Base-by-base conservation (phyloP, 2,113 vertebrate species). In the Sinosuthora webbiana region DNA sequence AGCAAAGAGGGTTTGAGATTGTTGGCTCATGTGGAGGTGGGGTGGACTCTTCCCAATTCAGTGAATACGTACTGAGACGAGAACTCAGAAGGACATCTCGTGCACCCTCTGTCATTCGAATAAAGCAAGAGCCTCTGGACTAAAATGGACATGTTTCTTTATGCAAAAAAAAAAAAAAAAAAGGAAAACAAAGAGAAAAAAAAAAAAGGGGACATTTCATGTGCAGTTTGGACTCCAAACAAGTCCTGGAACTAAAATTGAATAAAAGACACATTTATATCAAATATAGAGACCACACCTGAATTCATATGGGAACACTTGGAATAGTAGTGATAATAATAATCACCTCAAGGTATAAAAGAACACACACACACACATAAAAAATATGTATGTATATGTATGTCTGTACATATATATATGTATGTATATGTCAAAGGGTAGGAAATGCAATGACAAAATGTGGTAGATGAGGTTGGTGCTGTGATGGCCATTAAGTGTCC, bases 21-120 rank as follows among this genome's bases (percentile, higher is more conserved):
- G 98, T 99, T 83, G 99, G 98, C 53, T 99, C 99, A 1, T 99
- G 99, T 73, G 99, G 99, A 19, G 99, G 99, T 71, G 99, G 99
- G 12, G 99, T 99, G 90, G 99, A 99, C 98, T 99, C 99, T 31
- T 99, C 99, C 77, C 99, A 99, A 97, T 99, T 99, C 98, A 99
- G 98, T 87, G 99, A 99, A 98, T 99, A 99, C 30, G 97, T 99
- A 93, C 98, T 99, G 65, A 98, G 98, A 83, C 97, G 99, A 96
- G 98, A 99, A 92, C 96, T 98, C 96, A 98, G 98, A 97, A 97
- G 98, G 96, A 98, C 98, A 83, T 98, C 98, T 97, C 98, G 96
- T 6, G 97, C 97, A 22, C 97, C 98, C 57, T 98, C 98, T 6
- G 98, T 98, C 97, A 98, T 98, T 97, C 98, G 97, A 93, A 98